These are phyloP conservation scores for Ivindomyrus marchei DNA, from an alignment of 2,113 vertebrate genomes.

Conservation along the genomic window DNA sequence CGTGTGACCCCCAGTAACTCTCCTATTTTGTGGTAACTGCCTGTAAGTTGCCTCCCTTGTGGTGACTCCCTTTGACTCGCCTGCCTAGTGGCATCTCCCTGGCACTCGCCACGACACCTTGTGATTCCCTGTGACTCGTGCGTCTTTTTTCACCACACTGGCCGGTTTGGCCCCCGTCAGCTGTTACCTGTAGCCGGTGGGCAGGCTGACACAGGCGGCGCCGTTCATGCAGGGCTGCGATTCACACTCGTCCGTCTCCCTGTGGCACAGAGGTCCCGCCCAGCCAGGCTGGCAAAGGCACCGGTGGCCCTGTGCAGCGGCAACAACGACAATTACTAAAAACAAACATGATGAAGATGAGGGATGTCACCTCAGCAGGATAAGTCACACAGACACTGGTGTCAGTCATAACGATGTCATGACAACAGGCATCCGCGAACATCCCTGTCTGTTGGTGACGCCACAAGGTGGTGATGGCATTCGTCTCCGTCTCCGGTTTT, in stretches of 20 bases:
- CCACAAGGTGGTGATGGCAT: background rate
- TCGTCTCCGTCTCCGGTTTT: background rate
- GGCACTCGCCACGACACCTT: background rate
- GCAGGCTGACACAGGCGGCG: slow-evolving; percentile 65
- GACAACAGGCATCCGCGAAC: background rate
- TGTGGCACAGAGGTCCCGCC: slow-evolving; percentile 69
- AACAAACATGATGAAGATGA: background rate
- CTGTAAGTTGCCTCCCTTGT: background rate
- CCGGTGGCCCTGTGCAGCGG: slow-evolving; percentile 56
- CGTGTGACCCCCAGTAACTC: background rate
- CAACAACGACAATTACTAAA: background rate
- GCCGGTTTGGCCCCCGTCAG: background rate
- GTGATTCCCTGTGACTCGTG: background rate
- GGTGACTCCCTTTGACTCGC: background rate
- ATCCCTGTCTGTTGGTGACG: background rate
- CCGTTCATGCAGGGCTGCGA: slow-evolving; percentile 71
- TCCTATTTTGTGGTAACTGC: background rate
- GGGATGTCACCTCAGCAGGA: background rate
- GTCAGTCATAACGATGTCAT: background rate
- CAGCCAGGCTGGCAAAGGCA: slow-evolving; percentile 62
- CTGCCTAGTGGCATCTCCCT: background rate
- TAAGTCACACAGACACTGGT: background rate
- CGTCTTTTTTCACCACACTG: background rate
- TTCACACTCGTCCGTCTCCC: slow-evolving; percentile 64
- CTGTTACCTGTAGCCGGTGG: slow-evolving; percentile 62